These are phyloP conservation scores for Phlogophora meticulosa DNA, from an alignment of 2,888 invertebrate genomes.

Conservation along the genomic window DNA sequence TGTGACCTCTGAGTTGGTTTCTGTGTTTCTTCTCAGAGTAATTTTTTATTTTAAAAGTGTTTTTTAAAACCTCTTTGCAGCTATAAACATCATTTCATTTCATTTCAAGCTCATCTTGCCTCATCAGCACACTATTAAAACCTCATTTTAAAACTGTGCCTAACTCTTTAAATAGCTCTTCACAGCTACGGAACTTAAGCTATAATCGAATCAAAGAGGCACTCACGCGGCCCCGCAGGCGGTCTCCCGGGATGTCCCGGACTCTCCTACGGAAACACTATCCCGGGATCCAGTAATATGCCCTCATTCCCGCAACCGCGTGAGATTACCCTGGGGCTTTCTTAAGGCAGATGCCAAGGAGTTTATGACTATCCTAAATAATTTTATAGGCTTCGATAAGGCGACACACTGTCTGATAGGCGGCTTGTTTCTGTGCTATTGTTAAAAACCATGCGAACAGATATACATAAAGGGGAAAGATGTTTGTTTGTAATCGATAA, in stretches of 20 bases:
- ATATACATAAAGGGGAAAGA: background rate
- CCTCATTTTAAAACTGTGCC: constrained; percentile 6
- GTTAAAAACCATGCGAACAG: background rate
- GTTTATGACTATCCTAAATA: constrained; percentile 51
- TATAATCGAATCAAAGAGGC: constrained; percentile 57
- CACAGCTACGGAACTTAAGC: constrained; percentile 37
- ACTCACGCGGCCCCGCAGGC: constrained; percentile 41
- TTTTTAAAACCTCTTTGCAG: too few species aligned
- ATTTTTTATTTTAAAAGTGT: too few species aligned
- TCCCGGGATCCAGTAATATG: constrained; percentile 34
- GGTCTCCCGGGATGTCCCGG: constrained; percentile 25
- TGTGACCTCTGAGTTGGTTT: too few species aligned
- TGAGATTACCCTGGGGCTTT: constrained; percentile 59
- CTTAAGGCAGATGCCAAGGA: constrained; percentile 33
- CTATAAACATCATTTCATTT: background rate
- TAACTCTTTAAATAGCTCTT: constrained; percentile 42
- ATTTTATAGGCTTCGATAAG: constrained; percentile 54
- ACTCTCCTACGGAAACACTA: constrained; percentile 31
- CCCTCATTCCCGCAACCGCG: constrained; percentile 38
- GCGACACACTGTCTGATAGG: constrained; percentile 21
- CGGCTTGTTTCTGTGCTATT: constrained; percentile 5
- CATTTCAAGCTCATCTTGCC: background rate
- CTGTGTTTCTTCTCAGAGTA: too few species aligned
- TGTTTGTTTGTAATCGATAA: too few species aligned
- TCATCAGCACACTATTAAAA: constrained; percentile 5